These are phyloP conservation scores for Enteromius afrohamiltoni DNA, from an alignment of 2,797 vertebrate species.

Conservation along the genomic window DNA sequence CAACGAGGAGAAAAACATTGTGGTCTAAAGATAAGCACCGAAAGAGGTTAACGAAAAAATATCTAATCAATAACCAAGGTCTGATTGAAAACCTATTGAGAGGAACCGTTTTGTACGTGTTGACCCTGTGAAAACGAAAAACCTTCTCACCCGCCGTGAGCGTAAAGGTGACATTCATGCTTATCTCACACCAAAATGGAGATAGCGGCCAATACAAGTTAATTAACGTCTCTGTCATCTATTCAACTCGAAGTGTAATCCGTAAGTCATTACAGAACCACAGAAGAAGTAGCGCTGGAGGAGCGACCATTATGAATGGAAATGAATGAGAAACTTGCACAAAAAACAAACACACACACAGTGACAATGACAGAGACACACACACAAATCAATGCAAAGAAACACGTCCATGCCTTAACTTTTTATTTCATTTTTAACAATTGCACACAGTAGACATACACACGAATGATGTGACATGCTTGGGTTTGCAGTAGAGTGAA, in stretches of 20 bases:
- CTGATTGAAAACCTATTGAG: not conserved
- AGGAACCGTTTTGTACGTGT: not conserved
- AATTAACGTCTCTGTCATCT: slow-evolving; percentile 71
- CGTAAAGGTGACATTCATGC: not conserved
- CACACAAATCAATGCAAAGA: slow-evolving; percentile 20
- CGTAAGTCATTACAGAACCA: slow-evolving; percentile 69
- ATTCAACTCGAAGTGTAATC: slow-evolving; percentile 73
- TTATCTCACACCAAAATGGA: slow-evolving; percentile 24
- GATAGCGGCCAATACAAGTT: slow-evolving; percentile 61
- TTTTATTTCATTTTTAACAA: slow-evolving; percentile 46
- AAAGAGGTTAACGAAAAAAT: not conserved
- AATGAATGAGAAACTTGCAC: slow-evolving; percentile 26
- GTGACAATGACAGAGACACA: slow-evolving; percentile 39
- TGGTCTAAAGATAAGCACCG: not conserved
- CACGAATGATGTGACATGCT: slow-evolving; percentile 40
- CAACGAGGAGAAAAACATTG: not conserved
- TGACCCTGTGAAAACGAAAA: slow-evolving; percentile 23
- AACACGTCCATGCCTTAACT: slow-evolving; percentile 25
- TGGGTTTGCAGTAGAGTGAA: slow-evolving; percentile 15
- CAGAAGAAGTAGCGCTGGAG: slow-evolving; percentile 1
- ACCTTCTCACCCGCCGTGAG: not conserved
- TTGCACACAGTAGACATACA: slow-evolving; percentile 13
- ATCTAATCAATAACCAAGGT: slow-evolving; percentile 13
- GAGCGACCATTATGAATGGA: slow-evolving; percentile 4
- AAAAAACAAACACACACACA: slow-evolving; percentile 29